Evolutionary conservation across 1,140 invertebrate species (phyloP).

Genomic region (Pristionchus pacificus): DNA sequence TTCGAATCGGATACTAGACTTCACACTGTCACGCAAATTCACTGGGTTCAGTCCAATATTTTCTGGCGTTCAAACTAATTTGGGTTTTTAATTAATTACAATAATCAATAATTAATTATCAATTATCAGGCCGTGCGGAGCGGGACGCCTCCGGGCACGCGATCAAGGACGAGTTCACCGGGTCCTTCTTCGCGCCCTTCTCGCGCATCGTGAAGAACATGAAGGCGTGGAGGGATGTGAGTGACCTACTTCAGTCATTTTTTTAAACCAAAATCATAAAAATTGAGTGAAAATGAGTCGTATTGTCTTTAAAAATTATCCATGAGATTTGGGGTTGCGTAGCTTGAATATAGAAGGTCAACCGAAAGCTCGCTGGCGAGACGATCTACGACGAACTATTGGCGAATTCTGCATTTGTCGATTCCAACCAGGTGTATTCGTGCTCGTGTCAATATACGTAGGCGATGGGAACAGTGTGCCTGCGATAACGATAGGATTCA

Average conservation of each 20-base stretch:
- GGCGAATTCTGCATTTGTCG: neutral
- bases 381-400: neutral
- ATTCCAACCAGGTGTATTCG: no score
- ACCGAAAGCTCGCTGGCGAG: neutral
- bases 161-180: constrained; percentile 39
- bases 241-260: no score
- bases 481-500: no score
- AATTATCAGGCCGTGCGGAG: constrained; percentile 25
- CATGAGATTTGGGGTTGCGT: neutral
- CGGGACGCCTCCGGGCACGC: constrained; percentile 43
- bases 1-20: neutral
- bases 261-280: neutral
- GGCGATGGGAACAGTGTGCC: no score
- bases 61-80: no score
- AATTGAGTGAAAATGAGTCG: neutral
- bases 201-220: constrained; percentile 46
- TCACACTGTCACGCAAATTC: neutral
- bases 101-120: neutral
- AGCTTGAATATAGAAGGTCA: neutral
- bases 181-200: constrained; percentile 38
- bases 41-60: no score
- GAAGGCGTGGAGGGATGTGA: constrained; percentile 42
- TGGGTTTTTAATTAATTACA: neutral
- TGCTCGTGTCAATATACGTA: no score
- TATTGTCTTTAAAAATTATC: neutral